Conservation (phyloP, 2,113 vertebrate genomes). For the Pampusana beccarii region DNA sequence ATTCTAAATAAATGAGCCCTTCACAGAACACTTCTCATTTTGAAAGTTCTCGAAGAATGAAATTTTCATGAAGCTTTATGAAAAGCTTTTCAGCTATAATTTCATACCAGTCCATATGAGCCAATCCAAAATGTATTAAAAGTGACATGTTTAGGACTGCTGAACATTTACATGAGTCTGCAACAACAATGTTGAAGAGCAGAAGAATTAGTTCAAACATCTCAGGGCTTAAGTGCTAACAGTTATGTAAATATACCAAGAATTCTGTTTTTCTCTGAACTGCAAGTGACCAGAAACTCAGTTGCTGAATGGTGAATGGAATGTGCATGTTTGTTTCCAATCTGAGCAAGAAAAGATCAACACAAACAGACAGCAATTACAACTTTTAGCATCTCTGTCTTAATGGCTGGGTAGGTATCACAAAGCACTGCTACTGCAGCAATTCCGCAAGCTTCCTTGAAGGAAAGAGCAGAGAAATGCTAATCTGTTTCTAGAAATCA, state of each 20-base stretch:
- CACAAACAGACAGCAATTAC: constrained; percentile 16
- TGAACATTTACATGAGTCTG: background rate
- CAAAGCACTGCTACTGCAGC: background rate
- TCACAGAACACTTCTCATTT: background rate
- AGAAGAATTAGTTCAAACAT: background rate
- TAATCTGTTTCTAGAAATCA: background rate
- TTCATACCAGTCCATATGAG: background rate
- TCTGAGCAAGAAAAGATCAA: constrained; percentile 3
- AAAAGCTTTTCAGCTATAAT: background rate
- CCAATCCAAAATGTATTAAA: background rate
- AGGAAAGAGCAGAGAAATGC: background rate
- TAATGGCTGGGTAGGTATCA: background rate
- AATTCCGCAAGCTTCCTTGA: constrained; percentile 5
- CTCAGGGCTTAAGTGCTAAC: background rate
- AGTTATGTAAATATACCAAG: background rate
- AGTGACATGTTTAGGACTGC: background rate
- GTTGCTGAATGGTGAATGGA: background rate
- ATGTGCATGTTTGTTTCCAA: constrained; percentile 15
- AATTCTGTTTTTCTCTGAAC: constrained; percentile 28
- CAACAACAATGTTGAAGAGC: background rate
- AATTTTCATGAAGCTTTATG: background rate
- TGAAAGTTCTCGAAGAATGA: background rate
- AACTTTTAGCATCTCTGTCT: constrained; percentile 1
- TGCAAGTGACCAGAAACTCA: background rate
- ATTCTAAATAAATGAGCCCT: background rate